Evolutionary conservation across 2,113 vertebrate genomes (phyloP).

Genomic region (Eulemur macaco): DNA sequence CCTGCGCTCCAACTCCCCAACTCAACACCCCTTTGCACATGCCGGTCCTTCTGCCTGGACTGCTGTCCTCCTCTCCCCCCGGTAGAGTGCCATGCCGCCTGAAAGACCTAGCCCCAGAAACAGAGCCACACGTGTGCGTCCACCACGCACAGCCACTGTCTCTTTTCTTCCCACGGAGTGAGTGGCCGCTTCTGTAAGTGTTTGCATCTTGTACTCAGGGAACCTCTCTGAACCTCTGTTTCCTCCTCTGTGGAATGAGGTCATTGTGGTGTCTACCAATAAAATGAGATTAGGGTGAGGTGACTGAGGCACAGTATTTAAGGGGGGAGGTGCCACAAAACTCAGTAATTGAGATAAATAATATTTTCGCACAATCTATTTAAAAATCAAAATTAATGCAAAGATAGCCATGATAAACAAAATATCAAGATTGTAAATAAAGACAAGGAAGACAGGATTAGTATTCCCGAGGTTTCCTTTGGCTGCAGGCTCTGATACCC

Average conservation of each 20-base stretch:
- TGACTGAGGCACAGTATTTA: too few species aligned
- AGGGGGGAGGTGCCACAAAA: neutral
- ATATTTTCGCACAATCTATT: neutral
- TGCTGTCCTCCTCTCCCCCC: rapidly evolving
- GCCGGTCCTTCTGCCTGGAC: neutral
- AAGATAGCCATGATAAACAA: neutral
- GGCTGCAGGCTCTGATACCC: neutral
- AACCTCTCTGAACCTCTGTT: neutral
- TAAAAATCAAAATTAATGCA: neutral
- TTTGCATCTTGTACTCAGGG: neutral
- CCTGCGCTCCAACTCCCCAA: neutral
- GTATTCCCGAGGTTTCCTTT: neutral
- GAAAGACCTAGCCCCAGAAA: neutral
- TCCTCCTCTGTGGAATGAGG: neutral
- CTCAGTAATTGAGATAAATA: neutral
- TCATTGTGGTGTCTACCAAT: neutral
- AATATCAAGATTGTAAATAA: neutral
- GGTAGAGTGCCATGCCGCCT: rapidly evolving
- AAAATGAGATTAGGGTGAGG: neutral
- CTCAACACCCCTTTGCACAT: rapidly evolving
- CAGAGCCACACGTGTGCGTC: rapidly evolving
- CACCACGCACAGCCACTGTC: rapidly evolving
- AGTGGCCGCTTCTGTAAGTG: neutral
- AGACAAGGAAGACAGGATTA: neutral
- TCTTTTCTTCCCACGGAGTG: too few species aligned